Base-by-base conservation (phyloP, 2,113 vertebrate species). In the Chloropsis hardwickii region DNA sequence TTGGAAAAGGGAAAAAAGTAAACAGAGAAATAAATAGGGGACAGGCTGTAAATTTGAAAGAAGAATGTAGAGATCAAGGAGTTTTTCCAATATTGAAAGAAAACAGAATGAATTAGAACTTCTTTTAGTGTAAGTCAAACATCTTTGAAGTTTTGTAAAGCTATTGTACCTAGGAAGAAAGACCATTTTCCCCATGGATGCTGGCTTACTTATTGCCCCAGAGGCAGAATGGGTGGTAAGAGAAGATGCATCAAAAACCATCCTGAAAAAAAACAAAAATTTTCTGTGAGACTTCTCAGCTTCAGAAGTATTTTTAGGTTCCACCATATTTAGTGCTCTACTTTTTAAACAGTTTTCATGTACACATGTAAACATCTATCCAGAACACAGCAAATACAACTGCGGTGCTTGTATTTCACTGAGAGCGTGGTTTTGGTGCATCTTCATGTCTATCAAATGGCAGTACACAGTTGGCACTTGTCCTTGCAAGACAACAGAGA, bases 71-170 rank as follows among this genome's bases (percentile, higher is more conserved):
- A 92, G 58, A 73, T 31, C 1, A 31, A n/a, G 40, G n/a, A 40
- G 2, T 10, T 90, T 94, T 86, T 5, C n/a, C 35, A 50, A 8
- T 51, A 45, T 51, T 81, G 31, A 90, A 95, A 91, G 31, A 77
- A 89, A 91, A 88, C 62, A 81, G 54, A 95, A 82, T 62, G 85
- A 85, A 83, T 93, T 90, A 89, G 14, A 74, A 92, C 28, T 88
- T 80, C 28, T 81, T 35, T 53, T 67, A 80, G 65, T 89, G 29
- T 67, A 42, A 72, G 51, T 91, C 88, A 93, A 91, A 83, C 10
- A 42, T 45, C 62, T 94, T 94, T 95, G 64, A 90, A 88, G 47
- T 83, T 93, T 85, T 66, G 37, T 78, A 44, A 82, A 87, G 71
- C 91, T 95, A 87, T 93, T 86, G 62, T 77, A 15, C 77, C 44